These are phyloP conservation scores for Heliconius charithonia DNA, from an alignment of 2,888 invertebrate genomes.

Conservation along the genomic window DNA sequence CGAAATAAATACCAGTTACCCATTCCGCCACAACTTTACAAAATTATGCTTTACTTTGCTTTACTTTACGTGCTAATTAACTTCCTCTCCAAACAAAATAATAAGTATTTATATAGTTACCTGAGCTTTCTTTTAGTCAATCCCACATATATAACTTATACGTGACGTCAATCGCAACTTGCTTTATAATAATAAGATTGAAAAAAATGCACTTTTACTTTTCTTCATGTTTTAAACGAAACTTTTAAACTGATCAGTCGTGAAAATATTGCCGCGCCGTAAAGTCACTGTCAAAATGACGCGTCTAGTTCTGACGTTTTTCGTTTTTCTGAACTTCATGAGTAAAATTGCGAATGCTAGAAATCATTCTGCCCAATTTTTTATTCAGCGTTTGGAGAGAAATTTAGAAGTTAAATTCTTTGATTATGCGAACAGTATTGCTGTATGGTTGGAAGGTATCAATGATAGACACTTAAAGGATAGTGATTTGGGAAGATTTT, in stretches of 20 bases:
- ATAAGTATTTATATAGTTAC: not conserved
- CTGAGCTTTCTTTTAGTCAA: constrained; percentile 5
- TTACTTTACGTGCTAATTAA: not conserved
- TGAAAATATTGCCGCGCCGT: not conserved
- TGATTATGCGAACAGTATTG: constrained; percentile 53
- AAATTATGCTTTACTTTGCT: not conserved
- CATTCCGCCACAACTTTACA: not conserved
- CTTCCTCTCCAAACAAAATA: not conserved
- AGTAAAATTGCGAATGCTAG: constrained; percentile 24
- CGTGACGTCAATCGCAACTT: constrained; percentile 7
- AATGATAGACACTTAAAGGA: constrained; percentile 66
- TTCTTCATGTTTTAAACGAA: not conserved
- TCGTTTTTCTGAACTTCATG: constrained; percentile 48
- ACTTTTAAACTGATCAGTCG: constrained; percentile 18
- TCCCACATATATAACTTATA: not conserved
- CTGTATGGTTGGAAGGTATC: constrained; percentile 61
- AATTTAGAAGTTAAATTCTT: constrained; percentile 58
- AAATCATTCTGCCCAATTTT: constrained; percentile 29
- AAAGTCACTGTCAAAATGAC: constrained; percentile 47
- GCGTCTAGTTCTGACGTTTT: constrained; percentile 42
- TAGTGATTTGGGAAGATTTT: constrained; percentile 62
- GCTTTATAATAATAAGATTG: not conserved
- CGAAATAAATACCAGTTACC: not conserved
- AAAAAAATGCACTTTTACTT: constrained; percentile 21
- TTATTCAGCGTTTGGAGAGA: constrained; percentile 54